Conservation (phyloP, 2,888 invertebrate species). For the Caenorhabditis angaria region DNA sequence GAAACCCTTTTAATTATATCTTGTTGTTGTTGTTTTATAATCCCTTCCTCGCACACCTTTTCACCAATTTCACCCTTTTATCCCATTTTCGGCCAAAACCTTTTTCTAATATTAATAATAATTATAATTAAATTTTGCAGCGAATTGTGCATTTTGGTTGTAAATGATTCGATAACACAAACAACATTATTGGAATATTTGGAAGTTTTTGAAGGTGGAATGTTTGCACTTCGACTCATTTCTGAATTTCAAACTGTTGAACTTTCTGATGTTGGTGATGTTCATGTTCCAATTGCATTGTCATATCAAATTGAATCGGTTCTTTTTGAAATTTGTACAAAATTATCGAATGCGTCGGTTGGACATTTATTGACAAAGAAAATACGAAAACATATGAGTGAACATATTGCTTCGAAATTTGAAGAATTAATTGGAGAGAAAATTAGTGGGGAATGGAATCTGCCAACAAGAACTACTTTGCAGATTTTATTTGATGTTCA, state of each 20-base stretch:
- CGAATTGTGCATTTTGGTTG: constrained; percentile 24
- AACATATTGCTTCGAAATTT: constrained; percentile 14
- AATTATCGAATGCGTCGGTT: constrained; percentile 38
- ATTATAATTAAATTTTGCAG: constrained; percentile 15
- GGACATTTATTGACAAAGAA: constrained; percentile 46
- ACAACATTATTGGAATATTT: constrained; percentile 29
- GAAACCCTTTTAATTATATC: no score
- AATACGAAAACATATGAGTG: constrained; percentile 26
- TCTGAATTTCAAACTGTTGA: constrained; percentile 48
- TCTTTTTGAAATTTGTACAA: constrained; percentile 31
- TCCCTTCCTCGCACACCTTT: no score
- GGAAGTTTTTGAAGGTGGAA: constrained; percentile 34
- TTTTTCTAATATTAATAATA: no score
- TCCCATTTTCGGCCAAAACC: no score
- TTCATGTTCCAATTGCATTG: constrained; percentile 39
- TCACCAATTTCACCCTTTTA: no score
- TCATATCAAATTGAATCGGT: constrained; percentile 39
- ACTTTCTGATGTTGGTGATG: constrained; percentile 44
- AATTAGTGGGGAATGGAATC: constrained; percentile 22
- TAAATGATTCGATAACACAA: constrained; percentile 24
- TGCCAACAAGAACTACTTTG: constrained; percentile 34
- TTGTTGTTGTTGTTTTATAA: no score
- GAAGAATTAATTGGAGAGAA: constrained; percentile 32
- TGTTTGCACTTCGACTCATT: constrained; percentile 36
- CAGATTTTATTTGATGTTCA: constrained; percentile 39